phyloP scores from a whole-genome alignment of 2,888 invertebrate genomes.

The Pollenia angustigena region DNA sequence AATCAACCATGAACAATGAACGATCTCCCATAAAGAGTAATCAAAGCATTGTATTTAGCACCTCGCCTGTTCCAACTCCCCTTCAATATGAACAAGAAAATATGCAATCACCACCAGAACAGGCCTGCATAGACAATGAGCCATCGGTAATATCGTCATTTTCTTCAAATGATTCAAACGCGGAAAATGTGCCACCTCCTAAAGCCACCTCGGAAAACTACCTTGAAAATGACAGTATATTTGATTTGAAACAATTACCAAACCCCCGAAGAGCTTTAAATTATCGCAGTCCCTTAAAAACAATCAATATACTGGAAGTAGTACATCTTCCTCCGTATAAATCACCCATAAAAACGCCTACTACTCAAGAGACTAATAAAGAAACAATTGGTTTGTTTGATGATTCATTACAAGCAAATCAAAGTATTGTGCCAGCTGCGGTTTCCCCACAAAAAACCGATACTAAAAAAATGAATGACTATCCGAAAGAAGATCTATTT shows the following conservation, averaged over 20 bases:
- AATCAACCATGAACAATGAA: neutral
- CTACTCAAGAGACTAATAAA: conserved; percentile 47
- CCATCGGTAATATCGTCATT: conserved; percentile 68
- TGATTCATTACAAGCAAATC: conserved; percentile 13
- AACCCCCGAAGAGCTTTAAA: conserved; percentile 78
- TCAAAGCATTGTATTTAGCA: neutral
- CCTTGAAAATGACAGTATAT: conserved; percentile 71
- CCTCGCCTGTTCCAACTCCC: neutral
- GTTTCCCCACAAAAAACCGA: neutral
- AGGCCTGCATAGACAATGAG: neutral
- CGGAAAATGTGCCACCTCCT: conserved; percentile 80
- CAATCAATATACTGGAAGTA: conserved; percentile 81
- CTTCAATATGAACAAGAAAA: neutral
- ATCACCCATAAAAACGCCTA: conserved; percentile 63
- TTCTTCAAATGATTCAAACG: conserved; percentile 79
- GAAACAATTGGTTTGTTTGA: conserved; percentile 45
- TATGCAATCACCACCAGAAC: neutral
- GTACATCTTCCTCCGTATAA: conserved; percentile 79
- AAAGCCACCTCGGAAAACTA: neutral
- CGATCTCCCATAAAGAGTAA: conserved; percentile 6
- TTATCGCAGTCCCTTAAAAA: conserved; percentile 80
- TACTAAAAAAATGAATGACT: conserved; percentile 4
- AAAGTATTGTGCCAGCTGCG: neutral
- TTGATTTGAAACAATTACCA: conserved; percentile 75
- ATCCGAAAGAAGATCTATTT: conserved; percentile 75